Percentiles rank a stretch among this genome's conserved stretches.
These are phyloP conservation scores for Drosophila santomea DNA, from an alignment of 1,140 invertebrate genomes.

Conservation along the genomic window DNA sequence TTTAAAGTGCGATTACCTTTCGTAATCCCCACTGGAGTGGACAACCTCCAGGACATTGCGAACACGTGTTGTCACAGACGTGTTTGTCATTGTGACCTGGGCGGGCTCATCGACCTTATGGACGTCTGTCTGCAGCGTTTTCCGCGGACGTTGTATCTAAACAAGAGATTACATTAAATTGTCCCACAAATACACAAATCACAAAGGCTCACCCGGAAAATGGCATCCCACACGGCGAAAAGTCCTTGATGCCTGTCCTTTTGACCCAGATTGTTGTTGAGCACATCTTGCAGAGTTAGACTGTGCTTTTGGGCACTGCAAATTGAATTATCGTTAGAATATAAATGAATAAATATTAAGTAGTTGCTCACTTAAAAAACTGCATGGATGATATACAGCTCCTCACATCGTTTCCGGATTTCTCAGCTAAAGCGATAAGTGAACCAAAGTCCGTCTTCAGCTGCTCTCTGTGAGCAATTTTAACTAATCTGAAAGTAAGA, in stretches of 20 bases:
- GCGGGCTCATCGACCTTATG: constrained; percentile 52
- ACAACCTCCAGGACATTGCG: constrained; percentile 88
- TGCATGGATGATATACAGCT: constrained; percentile 94
- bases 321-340: not conserved
- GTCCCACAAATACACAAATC: too few relatives aligned
- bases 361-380: constrained; percentile 87
- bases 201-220: constrained; percentile 88
- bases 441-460: constrained; percentile 90
- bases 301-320: constrained; percentile 70
- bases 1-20: constrained; percentile 85
- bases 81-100: constrained; percentile 81
- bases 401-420: constrained; percentile 94
- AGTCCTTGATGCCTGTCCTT: constrained; percentile 95
- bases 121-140: constrained; percentile 52
- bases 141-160: constrained; percentile 82
- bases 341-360: too few relatives aligned
- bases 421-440: constrained; percentile 91
- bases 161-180: not conserved
- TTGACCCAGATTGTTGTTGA: constrained; percentile 90
- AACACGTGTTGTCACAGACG: constrained; percentile 85
- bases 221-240: constrained; percentile 93
- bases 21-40: constrained; percentile 92
- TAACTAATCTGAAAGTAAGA: constrained; percentile 84
- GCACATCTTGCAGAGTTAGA: constrained; percentile 88
- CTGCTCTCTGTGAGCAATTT: constrained; percentile 89